Base-by-base conservation (phyloP, 2,797 vertebrate species). In the Kryptolebias ocellatus region DNA sequence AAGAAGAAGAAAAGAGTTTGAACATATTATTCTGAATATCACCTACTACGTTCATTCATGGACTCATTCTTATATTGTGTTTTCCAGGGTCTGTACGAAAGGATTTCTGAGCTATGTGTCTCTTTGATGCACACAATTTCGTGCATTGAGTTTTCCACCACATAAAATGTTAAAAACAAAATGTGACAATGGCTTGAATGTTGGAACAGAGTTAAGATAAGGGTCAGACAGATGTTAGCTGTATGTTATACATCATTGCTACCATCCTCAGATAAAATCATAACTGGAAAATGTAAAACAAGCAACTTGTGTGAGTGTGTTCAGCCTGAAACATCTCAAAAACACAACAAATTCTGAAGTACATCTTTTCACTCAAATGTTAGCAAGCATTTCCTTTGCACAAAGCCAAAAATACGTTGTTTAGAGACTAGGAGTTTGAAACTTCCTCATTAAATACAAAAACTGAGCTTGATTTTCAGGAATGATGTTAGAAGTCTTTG, bases 161-260 rank as follows among this genome's bases (percentile, higher is more conserved):
- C 11, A n/a, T n/a, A n/a, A n/a, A n/a, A n/a, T n/a, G n/a, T n/a
- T n/a, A n/a, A n/a, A n/a, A n/a, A n/a, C n/a, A n/a, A n/a, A n/a
- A n/a, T n/a, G n/a, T n/a, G n/a, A n/a, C n/a, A 42, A 47, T 47
- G 2, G 5, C 2, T 47, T 47, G 6, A 47, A 47, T 2, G 2
- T 45, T 47, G 46, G 16, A 47, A 47, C 16, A 47, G 46, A n/a
- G 39, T 42, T 47, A 47, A 8, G 7, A n/a, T 0, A n/a, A 47
- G 4, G 17, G 17, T n/a, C 46, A 47, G 5, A n/a, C 17, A n/a
- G 6, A 17, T 17, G 2, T 45, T 15, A 46, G 17, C n/a, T 17
- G 17, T n/a, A 6, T 6, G 17, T n/a, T 91, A 62, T 15, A 28
- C 24, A 27, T 15, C 24, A 5, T 52, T 3, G 7, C 18, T 18